A percentile compares a stretch with the other conserved stretches of the same genome.
These are phyloP conservation scores for Hydropotes inermis DNA, from an alignment of 2,113 vertebrate genomes.

Conservation along the genomic window DNA sequence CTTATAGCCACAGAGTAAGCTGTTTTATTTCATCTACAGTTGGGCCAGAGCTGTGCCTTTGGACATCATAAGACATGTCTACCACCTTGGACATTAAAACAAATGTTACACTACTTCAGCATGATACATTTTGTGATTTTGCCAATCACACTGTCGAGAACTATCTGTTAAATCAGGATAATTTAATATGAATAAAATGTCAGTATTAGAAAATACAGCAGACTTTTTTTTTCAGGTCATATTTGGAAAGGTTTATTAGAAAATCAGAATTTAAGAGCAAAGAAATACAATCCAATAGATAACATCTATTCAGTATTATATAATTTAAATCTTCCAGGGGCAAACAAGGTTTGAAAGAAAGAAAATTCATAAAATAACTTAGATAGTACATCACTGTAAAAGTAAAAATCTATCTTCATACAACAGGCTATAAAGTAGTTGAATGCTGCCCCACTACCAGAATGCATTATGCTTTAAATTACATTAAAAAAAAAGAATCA, in stretches of 20 bases:
- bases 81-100: not conserved
- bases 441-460: not conserved
- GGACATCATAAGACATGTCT: not conserved
- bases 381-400: not conserved
- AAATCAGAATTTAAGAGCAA: conserved; percentile 18
- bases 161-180: not conserved
- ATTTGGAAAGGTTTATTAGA: conserved; percentile 51
- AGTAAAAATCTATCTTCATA: not conserved
- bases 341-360: conserved; percentile 21
- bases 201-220: not conserved
- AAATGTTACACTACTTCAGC: not conserved
- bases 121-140: not conserved
- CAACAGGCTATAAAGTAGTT: not conserved
- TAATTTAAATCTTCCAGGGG: conserved; percentile 1
- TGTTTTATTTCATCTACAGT: not conserved
- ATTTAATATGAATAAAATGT: conserved; percentile 30
- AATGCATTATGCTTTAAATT: not conserved
- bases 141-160: not conserved
- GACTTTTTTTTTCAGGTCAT: not conserved
- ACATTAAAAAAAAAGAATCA: not conserved
- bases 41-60: not conserved
- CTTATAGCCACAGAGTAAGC: not conserved
- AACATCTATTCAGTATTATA: not conserved
- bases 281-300: conserved; percentile 15
- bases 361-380: not conserved